A percentile compares a stretch with the other conserved stretches of the same genome.
phyloP scores from a whole-genome alignment of 1,140 invertebrate genomes.

The Rhynchophorus ferrugineus region DNA sequence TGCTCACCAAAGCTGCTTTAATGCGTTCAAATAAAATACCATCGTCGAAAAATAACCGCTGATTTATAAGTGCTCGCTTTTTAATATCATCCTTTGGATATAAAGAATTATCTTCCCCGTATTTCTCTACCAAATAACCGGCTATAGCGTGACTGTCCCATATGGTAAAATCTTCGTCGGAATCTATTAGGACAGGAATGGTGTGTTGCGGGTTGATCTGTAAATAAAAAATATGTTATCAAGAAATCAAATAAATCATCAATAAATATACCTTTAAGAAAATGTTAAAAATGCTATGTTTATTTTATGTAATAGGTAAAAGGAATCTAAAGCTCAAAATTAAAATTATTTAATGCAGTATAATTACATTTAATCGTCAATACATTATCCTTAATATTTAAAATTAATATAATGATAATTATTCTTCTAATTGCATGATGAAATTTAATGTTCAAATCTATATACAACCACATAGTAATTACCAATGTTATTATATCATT shows the following conservation, averaged over 20 bases:
- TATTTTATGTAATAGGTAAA: too few relatives aligned
- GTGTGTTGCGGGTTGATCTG: conserved; percentile 59
- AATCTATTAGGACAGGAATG: conserved; percentile 57
- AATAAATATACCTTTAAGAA: too few relatives aligned
- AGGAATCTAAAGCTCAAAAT: too few relatives aligned
- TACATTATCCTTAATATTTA: too few relatives aligned
- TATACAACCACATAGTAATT: too few relatives aligned
- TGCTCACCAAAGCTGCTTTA: conserved; percentile 23
- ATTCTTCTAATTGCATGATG: too few relatives aligned
- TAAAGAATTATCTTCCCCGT: conserved; percentile 48
- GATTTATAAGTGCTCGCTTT: conserved; percentile 48
- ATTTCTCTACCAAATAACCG: conserved; percentile 50
- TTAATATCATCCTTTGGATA: conserved; percentile 52
- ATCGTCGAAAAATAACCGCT: conserved; percentile 46
- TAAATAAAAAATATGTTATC: background rate
- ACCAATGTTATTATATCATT: too few relatives aligned
- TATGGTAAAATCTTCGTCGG: conserved; percentile 52
- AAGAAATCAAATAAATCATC: background rate
- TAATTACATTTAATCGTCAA: too few relatives aligned
- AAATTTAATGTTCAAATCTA: too few relatives aligned
- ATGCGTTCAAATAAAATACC: conserved; percentile 26
- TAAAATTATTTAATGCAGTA: too few relatives aligned
- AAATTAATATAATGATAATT: too few relatives aligned
- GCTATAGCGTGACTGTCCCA: conserved; percentile 55
- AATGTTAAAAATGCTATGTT: too few relatives aligned